phyloP scores from a whole-genome alignment of 2,888 invertebrate species.

The Drosophila atripex region DNA sequence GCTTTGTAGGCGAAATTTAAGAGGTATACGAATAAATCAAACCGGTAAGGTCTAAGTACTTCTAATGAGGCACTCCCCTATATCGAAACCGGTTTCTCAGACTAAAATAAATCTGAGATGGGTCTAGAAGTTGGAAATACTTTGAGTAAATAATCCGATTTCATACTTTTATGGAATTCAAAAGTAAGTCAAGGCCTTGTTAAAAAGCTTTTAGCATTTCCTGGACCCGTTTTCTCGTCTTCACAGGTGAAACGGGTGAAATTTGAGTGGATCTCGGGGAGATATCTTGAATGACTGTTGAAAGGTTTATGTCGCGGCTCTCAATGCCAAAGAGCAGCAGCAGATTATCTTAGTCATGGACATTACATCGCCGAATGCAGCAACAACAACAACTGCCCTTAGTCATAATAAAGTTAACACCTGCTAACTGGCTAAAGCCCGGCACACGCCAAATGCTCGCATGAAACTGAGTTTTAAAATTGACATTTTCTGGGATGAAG shows the following conservation, averaged over 20 bases:
- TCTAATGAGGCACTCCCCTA: constrained; percentile 12
- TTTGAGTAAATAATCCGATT: constrained; percentile 23
- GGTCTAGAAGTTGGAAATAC: constrained; percentile 29
- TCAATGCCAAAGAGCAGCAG: constrained; percentile 60
- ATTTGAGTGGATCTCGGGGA: constrained; percentile 50
- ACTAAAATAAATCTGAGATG: constrained; percentile 9
- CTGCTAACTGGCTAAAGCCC: constrained; percentile 63
- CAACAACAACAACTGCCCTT: constrained; percentile 53
- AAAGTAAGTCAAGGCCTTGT: constrained; percentile 35
- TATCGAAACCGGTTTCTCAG: constrained; percentile 22
- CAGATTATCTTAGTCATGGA: constrained; percentile 61
- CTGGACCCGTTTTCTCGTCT: constrained; percentile 23
- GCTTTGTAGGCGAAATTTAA: constrained; percentile 25
- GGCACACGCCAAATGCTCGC: constrained; percentile 38
- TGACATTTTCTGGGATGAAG: background rate
- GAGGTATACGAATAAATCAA: constrained; percentile 8
- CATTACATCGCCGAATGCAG: constrained; percentile 53
- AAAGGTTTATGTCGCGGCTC: constrained; percentile 21
- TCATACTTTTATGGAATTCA: constrained; percentile 1
- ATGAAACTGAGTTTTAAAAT: constrained; percentile 25
- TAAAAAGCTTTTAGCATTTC: constrained; percentile 34
- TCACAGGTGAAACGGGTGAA: constrained; percentile 65
- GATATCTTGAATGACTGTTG: constrained; percentile 17
- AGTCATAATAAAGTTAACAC: constrained; percentile 60
- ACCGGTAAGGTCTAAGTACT: constrained; percentile 19